Percentiles rank a stretch among this genome's conserved stretches.
Evolutionary conservation across 2,113 vertebrate genomes (phyloP).

Genomic region (Dipodomys merriami): DNA sequence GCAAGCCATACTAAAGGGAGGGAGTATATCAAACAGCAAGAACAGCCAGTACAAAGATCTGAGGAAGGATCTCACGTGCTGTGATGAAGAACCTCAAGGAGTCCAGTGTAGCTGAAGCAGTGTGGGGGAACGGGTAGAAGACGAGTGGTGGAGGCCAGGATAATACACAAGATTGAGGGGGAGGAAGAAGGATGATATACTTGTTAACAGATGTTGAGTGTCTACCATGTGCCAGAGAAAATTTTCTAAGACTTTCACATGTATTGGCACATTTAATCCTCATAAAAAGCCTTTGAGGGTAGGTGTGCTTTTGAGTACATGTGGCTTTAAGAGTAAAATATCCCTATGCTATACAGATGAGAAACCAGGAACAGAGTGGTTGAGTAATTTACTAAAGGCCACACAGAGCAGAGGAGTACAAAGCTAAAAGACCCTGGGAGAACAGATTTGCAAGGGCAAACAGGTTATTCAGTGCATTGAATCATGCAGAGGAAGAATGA

Average conservation of each 20-base stretch:
- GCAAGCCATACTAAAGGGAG: slow-evolving; percentile 24
- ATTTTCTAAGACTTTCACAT: slow-evolving; percentile 46
- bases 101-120: slow-evolving; percentile 6
- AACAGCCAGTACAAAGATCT: neutral
- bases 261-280: neutral
- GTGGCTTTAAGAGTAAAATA: slow-evolving; percentile 24
- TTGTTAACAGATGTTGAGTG: slow-evolving; percentile 17
- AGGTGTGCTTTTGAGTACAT: neutral
- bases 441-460: slow-evolving; percentile 36
- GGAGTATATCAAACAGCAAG: slow-evolving; percentile 3
- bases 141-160: neutral
- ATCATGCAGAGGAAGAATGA: slow-evolving; percentile 17
- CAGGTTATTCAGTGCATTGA: neutral
- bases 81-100: neutral
- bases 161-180: neutral
- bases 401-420: neutral
- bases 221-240: slow-evolving; percentile 20
- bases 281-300: neutral
- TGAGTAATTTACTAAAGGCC: slow-evolving; percentile 50
- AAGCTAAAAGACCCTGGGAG: slow-evolving; percentile 19
- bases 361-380: slow-evolving; percentile 15
- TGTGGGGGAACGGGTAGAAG: neutral
- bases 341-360: slow-evolving; percentile 46
- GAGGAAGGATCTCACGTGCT: neutral
- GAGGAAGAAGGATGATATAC: neutral